Conservation (phyloP, 2,113 vertebrate species). For the Nothobranchius kuhntae region DNA sequence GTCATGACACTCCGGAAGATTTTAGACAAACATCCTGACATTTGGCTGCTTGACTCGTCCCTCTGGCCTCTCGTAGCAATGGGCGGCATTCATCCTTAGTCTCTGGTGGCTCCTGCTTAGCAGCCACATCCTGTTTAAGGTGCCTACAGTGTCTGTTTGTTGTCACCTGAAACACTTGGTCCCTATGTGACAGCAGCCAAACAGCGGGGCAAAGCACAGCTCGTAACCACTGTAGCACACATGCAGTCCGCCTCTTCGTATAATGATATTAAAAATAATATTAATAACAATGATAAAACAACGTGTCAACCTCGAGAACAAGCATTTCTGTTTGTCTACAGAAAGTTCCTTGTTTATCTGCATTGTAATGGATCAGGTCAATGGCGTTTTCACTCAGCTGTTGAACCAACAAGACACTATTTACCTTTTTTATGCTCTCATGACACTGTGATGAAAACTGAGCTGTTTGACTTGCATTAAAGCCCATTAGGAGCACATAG, state of each 20-base stretch:
- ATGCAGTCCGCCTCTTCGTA: neutral
- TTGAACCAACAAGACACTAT: slow-evolving; percentile 48
- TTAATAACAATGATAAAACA: neutral
- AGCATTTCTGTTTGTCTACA: no score
- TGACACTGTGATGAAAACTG: neutral
- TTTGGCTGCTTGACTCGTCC: slow-evolving; percentile 46
- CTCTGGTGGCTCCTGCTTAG: slow-evolving; percentile 58
- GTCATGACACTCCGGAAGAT: slow-evolving; percentile 54
- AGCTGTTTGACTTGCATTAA: slow-evolving; percentile 17
- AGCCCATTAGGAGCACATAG: neutral
- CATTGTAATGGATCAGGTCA: slow-evolving; percentile 2
- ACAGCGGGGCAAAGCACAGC: slow-evolving; percentile 37
- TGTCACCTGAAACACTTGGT: slow-evolving; percentile 65
- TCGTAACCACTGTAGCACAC: neutral
- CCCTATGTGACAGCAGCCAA: slow-evolving; percentile 37
- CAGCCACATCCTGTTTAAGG: slow-evolving; percentile 75
- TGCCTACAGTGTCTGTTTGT: slow-evolving; percentile 65
- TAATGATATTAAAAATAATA: neutral
- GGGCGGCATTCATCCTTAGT: slow-evolving; percentile 49
- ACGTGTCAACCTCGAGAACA: neutral
- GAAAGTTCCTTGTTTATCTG: no score
- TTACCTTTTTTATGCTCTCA: slow-evolving; percentile 29
- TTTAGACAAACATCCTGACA: slow-evolving; percentile 66
- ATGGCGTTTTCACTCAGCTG: slow-evolving; percentile 16
- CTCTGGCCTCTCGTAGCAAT: slow-evolving; percentile 50